These are phyloP conservation scores for Amblyornis subalaris DNA, from an alignment of 2,113 vertebrate genomes.

Conservation along the genomic window DNA sequence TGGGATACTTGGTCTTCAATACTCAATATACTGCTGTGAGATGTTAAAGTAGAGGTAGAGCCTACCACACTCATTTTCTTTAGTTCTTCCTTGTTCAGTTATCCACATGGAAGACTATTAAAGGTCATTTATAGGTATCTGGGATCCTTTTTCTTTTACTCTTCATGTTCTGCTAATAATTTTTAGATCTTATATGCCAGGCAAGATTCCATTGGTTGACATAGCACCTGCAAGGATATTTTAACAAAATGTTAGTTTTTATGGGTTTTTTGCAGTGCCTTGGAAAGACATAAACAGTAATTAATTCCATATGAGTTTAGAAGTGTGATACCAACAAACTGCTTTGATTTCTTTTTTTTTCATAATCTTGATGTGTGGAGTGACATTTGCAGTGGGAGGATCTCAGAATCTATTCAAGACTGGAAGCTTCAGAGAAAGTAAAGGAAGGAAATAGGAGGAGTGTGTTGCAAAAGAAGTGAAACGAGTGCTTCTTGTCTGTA, in stretches of 20 bases:
- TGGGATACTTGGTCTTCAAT: background rate
- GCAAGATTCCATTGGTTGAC: background rate
- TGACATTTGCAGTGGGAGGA: background rate
- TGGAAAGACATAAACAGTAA: background rate
- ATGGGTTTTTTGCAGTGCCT: background rate
- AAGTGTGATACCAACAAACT: background rate
- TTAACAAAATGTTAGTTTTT: background rate
- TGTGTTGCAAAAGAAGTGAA: background rate
- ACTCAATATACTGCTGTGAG: background rate
- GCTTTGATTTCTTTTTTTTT: background rate
- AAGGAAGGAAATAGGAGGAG: background rate
- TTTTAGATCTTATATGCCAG: background rate
- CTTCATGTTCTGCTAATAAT: background rate
- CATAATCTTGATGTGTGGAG: background rate
- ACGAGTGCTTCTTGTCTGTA: background rate
- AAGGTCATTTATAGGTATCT: background rate
- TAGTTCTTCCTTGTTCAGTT: background rate
- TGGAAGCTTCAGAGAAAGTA: background rate
- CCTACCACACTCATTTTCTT: background rate
- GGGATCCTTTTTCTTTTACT: background rate
- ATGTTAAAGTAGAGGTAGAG: background rate
- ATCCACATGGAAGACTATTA: background rate
- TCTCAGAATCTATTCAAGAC: background rate
- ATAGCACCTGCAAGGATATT: background rate
- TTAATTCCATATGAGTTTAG: background rate